phyloP scores from a whole-genome alignment of 2,113 vertebrate genomes.

The Aldabrachelys gigantea region DNA sequence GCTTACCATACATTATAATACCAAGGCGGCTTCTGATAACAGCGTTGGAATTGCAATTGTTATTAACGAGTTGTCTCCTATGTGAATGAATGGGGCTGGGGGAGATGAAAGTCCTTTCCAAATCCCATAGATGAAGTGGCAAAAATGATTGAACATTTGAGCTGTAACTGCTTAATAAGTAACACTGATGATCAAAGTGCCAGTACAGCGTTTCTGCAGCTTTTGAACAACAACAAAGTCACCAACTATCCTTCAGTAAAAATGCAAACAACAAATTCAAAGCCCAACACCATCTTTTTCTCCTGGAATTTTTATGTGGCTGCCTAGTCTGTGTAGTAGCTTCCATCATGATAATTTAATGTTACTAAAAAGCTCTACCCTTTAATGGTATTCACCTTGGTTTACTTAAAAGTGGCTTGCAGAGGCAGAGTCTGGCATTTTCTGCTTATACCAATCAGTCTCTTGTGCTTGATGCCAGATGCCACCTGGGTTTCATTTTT shows the following conservation, averaged over 20 bases:
- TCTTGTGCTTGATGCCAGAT: slow-evolving; percentile 27
- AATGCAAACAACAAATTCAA: slow-evolving; percentile 38
- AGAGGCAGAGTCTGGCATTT: slow-evolving; percentile 9
- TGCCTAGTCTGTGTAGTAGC: neutral
- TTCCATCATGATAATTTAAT: neutral
- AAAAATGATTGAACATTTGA: neutral
- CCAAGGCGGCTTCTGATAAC: neutral
- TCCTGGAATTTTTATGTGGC: neutral
- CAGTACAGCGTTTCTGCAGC: neutral
- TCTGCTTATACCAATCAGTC: slow-evolving; percentile 5
- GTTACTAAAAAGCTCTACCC: neutral
- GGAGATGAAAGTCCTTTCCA: neutral
- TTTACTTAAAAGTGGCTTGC: slow-evolving; percentile 51
- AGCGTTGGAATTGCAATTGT: neutral
- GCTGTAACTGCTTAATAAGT: neutral
- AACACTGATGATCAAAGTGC: neutral
- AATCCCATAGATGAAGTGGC: neutral
- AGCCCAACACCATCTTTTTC: neutral
- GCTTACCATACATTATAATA: neutral
- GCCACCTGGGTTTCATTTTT: slow-evolving; percentile 39
- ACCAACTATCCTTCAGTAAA: neutral
- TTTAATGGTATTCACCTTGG: slow-evolving; percentile 22
- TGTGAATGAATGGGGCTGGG: neutral
- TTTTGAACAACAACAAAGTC: neutral
- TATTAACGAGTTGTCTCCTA: neutral